A percentile compares a stretch with the other conserved stretches of the same genome.
phyloP scores from a whole-genome alignment of 1,140 invertebrate species.

The Drosophila setifemur region DNA sequence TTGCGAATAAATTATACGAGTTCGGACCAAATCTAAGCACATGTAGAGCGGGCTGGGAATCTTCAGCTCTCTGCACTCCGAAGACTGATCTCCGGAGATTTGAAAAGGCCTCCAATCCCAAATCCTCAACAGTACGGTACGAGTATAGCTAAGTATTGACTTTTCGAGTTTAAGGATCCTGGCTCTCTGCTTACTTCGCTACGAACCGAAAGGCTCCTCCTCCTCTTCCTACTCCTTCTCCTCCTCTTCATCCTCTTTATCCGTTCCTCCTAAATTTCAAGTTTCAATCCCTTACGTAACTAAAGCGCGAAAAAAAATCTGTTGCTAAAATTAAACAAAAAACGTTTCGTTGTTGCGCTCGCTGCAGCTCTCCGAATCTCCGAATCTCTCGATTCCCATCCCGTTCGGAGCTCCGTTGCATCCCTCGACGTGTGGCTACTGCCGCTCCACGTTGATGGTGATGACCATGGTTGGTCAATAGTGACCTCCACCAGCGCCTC shows the following conservation, averaged over 20 bases:
- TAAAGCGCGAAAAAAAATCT: constrained; percentile 58
- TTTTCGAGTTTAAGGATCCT: constrained; percentile 40
- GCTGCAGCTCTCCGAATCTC: constrained; percentile 5
- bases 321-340: constrained; percentile 57
- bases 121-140: neutral
- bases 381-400: neutral
- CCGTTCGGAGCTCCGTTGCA: constrained; percentile 7
- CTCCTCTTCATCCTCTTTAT: no score
- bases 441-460: constrained; percentile 81
- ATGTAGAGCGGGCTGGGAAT: neutral
- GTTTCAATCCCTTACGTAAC: constrained; percentile 28
- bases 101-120: neutral
- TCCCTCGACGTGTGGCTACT: constrained; percentile 49
- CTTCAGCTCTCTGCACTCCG: no score
- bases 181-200: constrained; percentile 41
- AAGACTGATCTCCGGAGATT: neutral
- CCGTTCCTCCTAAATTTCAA: no score
- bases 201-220: constrained; percentile 56
- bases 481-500: constrained; percentile 61
- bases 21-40: constrained; percentile 26
- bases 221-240: neutral
- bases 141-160: constrained; percentile 46
- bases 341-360: constrained; percentile 59
- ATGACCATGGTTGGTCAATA: constrained; percentile 83
- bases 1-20: constrained; percentile 52